Percentiles rank a stretch among this genome's conserved stretches.
These are phyloP conservation scores for Pseudochirops corinnae DNA, from an alignment of 2,797 vertebrate species.

Conservation along the genomic window DNA sequence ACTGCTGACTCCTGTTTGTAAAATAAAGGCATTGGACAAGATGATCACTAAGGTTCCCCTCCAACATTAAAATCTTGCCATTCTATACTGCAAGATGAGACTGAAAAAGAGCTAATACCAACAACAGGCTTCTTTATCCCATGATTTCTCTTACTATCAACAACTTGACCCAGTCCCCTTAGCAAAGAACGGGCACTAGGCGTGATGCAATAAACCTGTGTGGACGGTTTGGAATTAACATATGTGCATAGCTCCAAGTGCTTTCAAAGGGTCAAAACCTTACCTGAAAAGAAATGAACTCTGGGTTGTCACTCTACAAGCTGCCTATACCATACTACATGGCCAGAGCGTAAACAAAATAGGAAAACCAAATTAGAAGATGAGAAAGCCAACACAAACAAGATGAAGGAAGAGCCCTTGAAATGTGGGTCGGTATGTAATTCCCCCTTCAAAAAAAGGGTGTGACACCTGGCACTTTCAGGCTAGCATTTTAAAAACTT, in stretches of 20 bases:
- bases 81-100: neutral
- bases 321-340: neutral
- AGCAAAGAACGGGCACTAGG: neutral
- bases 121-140: neutral
- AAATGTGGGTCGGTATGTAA: accelerated
- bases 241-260: neutral
- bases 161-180: accelerated
- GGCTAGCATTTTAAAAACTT: neutral
- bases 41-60: neutral
- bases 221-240: accelerated
- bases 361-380: neutral
- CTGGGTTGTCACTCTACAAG: neutral
- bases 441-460: neutral
- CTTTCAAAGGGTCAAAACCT: neutral
- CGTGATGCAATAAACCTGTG: neutral
- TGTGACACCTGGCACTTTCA: neutral
- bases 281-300: neutral
- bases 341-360: neutral
- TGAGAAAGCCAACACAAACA: neutral
- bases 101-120: neutral
- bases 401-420: neutral
- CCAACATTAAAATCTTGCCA: neutral
- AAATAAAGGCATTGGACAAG: neutral
- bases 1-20: neutral
- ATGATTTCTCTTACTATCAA: neutral